These are phyloP conservation scores for Popillia japonica DNA, from an alignment of 1,140 invertebrate species.

Conservation along the genomic window DNA sequence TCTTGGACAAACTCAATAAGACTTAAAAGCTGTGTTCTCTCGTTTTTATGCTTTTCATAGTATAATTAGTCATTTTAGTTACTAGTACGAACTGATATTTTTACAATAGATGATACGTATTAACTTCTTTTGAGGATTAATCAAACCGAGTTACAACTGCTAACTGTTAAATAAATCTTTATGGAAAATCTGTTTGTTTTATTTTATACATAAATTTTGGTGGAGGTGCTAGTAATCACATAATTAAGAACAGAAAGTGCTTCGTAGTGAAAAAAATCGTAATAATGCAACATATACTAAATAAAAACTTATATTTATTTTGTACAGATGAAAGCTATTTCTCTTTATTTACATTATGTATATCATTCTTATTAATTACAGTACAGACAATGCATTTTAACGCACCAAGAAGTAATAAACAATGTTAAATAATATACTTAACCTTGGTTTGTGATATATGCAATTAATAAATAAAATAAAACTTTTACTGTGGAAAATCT, in stretches of 20 bases:
- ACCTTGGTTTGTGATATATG: too few relatives aligned
- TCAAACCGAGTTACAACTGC: background rate
- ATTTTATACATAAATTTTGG: background rate
- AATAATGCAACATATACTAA: background rate
- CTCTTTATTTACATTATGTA: conserved; percentile 11
- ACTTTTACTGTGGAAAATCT: background rate
- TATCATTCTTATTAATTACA: background rate
- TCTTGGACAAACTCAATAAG: conserved; percentile 33
- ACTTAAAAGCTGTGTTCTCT: conserved; percentile 34
- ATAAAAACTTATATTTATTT: conserved; percentile 19
- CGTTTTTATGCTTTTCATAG: conserved; percentile 26
- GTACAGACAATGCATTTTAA: background rate
- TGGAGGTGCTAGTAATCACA: background rate
- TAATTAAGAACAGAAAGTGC: too few relatives aligned
- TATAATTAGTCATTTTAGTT: background rate
- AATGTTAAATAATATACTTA: too few relatives aligned
- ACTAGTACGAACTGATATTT: conserved; percentile 9
- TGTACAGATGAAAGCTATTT: conserved; percentile 20
- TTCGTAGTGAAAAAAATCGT: too few relatives aligned
- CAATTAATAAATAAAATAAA: background rate
- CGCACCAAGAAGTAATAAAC: too few relatives aligned
- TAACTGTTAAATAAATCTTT: conserved; percentile 16
- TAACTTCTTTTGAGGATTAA: background rate
- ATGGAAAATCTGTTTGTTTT: background rate
- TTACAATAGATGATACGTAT: background rate